These are phyloP conservation scores for Fistularia tabacaria DNA, from an alignment of 2,797 vertebrate genomes.

Conservation along the genomic window DNA sequence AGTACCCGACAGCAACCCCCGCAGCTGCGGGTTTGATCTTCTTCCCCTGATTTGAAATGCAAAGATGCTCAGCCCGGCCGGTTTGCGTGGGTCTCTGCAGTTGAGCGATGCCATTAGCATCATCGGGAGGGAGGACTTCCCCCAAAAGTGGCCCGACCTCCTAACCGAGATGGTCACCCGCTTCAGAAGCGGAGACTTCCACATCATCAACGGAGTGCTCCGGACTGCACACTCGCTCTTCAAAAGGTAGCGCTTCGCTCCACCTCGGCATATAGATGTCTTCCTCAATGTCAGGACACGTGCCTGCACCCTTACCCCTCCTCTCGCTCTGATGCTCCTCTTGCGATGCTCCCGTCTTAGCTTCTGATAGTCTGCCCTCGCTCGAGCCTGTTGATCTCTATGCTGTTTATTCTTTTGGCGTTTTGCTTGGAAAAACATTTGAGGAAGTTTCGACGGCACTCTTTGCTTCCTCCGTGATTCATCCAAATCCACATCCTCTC, in stretches of 20 bases:
- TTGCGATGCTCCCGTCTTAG: too few species aligned
- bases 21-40: background rate
- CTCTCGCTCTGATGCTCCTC: too few species aligned
- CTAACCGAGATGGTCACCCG: conserved; percentile 97
- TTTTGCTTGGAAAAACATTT: too few species aligned
- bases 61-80: background rate
- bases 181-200: conserved; percentile 96
- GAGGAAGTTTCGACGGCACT: too few species aligned
- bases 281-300: too few species aligned
- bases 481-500: too few species aligned
- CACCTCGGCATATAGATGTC: too few species aligned
- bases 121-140: conserved; percentile 96
- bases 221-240: conserved; percentile 96
- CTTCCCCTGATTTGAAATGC: background rate
- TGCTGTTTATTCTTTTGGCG: too few species aligned
- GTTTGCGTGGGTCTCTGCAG: conserved; percentile 59
- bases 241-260: conserved; percentile 81
- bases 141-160: conserved; percentile 96
- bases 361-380: too few species aligned
- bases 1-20: background rate
- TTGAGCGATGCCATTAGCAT: conserved; percentile 97
- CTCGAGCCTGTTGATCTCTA: too few species aligned
- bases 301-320: too few species aligned
- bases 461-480: background rate
- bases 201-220: conserved; percentile 96